A percentile compares a stretch with the other conserved stretches of the same genome.
Conservation (phyloP, 2,888 invertebrate species). For the Chalcosyrphus nemorum region DNA sequence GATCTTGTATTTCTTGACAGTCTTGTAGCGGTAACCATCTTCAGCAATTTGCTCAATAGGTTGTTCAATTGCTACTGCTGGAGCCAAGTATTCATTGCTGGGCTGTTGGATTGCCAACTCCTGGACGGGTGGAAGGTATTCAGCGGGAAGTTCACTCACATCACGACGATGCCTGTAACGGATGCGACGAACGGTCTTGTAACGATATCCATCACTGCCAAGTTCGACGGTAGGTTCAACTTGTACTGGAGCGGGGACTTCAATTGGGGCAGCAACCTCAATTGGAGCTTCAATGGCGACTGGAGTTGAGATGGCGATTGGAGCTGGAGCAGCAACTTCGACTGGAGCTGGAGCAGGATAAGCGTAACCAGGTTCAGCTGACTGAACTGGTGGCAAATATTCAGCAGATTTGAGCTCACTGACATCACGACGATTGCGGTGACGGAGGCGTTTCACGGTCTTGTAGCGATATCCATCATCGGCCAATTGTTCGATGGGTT, state of each 20-base stretch:
- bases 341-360: constrained; percentile 56
- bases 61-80: constrained; percentile 9
- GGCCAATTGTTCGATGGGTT: constrained; percentile 42
- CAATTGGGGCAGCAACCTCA: constrained; percentile 16
- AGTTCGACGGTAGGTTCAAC: constrained; percentile 73
- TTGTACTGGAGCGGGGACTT: constrained; percentile 11
- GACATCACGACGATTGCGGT: constrained; percentile 45
- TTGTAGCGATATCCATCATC: constrained; percentile 70
- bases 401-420: constrained; percentile 23
- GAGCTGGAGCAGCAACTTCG: constrained; percentile 24
- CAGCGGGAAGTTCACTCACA: constrained; percentile 34
- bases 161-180: constrained; percentile 54
- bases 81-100: constrained; percentile 44
- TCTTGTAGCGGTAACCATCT: constrained; percentile 72
- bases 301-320: constrained; percentile 4
- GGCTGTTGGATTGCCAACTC: constrained; percentile 18
- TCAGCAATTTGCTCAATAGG: constrained; percentile 52
- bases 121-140: constrained; percentile 52
- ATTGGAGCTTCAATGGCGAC: constrained; percentile 18
- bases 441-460: constrained; percentile 50
- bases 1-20: constrained; percentile 64
- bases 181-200: constrained; percentile 56
- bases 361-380: constrained; percentile 27
- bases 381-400: constrained; percentile 31
- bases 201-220: constrained; percentile 60